Percentiles rank a stretch among this genome's conserved stretches.
Conservation (phyloP, 2,888 invertebrate genomes). For the Phengaris alcon region DNA sequence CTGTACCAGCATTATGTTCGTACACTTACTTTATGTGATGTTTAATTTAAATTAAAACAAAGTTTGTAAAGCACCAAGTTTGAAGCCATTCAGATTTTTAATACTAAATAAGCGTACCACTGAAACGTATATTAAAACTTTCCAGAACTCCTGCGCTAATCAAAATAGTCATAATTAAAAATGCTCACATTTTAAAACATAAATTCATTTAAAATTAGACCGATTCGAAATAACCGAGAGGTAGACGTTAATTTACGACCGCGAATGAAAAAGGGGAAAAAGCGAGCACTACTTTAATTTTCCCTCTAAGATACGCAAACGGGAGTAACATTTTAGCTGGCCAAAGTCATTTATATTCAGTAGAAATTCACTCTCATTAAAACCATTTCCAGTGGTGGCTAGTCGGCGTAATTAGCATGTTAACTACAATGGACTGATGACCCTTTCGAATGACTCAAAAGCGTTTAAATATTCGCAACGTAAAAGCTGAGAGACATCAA, state of each 20-base stretch:
- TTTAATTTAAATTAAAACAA: slow-evolving; percentile 15
- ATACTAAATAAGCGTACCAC: slow-evolving; percentile 13
- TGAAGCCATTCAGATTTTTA: background rate
- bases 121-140: slow-evolving; percentile 14
- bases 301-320: slow-evolving; percentile 39
- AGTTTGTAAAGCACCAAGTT: slow-evolving; percentile 11
- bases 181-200: slow-evolving; percentile 23
- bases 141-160: background rate
- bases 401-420: slow-evolving; percentile 37
- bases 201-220: slow-evolving; percentile 30
- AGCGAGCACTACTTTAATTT: slow-evolving; percentile 39
- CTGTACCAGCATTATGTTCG: background rate
- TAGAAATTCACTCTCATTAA: slow-evolving; percentile 39
- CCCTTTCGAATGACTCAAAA: slow-evolving; percentile 11
- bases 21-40: background rate
- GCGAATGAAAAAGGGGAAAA: slow-evolving; percentile 35
- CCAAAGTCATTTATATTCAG: slow-evolving; percentile 41
- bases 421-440: slow-evolving; percentile 32
- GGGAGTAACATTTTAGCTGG: slow-evolving; percentile 40
- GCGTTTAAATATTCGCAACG: slow-evolving; percentile 6
- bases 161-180: slow-evolving; percentile 16
- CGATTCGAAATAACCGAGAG: slow-evolving; percentile 30
- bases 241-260: slow-evolving; percentile 38
- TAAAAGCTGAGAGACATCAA: background rate
- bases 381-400: slow-evolving; percentile 35